Percentiles rank a stretch among this genome's conserved stretches.
phyloP scores from a whole-genome alignment of 2,113 vertebrate genomes.

The Mungos mungo region DNA sequence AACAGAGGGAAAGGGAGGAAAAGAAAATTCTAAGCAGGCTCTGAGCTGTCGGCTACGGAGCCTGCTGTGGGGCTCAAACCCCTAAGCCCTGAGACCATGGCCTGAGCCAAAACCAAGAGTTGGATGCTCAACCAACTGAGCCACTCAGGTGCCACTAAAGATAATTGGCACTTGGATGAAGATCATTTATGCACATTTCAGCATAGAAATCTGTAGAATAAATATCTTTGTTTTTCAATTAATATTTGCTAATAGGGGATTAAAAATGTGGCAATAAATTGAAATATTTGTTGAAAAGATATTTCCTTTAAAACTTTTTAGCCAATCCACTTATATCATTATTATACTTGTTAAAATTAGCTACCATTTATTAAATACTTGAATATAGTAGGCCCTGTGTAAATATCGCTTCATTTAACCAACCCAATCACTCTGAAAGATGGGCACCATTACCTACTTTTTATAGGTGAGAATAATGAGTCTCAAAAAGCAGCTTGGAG shows the following conservation, averaged over 20 bases:
- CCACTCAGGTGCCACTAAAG: background rate
- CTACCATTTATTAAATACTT: background rate
- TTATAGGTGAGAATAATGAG: background rate
- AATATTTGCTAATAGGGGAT: background rate
- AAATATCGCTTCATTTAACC: background rate
- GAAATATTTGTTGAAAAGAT: slow-evolving; percentile 8
- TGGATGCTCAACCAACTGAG: too few species aligned
- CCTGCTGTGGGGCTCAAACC: too few species aligned
- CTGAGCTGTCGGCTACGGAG: too few species aligned
- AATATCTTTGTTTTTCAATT: background rate
- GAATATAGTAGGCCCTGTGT: background rate
- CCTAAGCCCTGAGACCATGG: too few species aligned
- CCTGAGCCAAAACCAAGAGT: too few species aligned
- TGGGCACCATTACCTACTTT: background rate
- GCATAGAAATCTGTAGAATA: background rate
- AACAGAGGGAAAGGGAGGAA: too few species aligned
- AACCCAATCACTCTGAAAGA: background rate
- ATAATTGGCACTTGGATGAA: slow-evolving; percentile 1
- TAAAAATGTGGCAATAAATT: slow-evolving; percentile 6
- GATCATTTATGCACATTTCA: background rate
- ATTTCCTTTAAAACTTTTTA: background rate
- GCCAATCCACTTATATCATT: background rate
- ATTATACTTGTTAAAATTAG: slow-evolving; percentile 15
- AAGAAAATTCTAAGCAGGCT: too few species aligned
- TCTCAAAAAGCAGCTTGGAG: background rate